Evolutionary conservation across 2,888 invertebrate species (phyloP), one percentile per base, ranked within the genome.

Genomic region (Caenorhabditis becei): DNA sequence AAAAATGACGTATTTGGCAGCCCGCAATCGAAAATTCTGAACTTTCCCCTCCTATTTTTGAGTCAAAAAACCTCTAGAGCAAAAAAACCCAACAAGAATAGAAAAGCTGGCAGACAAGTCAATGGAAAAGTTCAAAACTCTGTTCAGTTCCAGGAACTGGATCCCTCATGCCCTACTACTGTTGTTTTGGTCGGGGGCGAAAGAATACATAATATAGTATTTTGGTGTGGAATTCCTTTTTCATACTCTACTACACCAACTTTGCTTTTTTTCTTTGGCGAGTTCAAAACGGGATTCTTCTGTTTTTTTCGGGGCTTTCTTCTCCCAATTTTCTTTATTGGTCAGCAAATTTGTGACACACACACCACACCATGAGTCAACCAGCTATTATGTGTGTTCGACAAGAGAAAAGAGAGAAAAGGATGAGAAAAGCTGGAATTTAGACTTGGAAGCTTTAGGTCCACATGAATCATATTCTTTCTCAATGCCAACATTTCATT

Each of bases 351-450:
- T 51, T 24, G 51, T 18, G 53, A 23, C 10, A 10, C 3, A 16
- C 41, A 24, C 23, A 5, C 16, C 24, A 20, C 7, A 44, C 24
- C 20, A 26, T 71, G 72, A 72, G 63, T 72, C 72, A 65, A 65
- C 56, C 58, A 63, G 65, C 49, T 7, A 72, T 72, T 72, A 72
- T 65, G 16, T 61, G 16, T n/a, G 10, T 23, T n/a, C 5, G 18
- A 23, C n/a, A n/a, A 26, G 32, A 28, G 32, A 26, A 54, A n/a
- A n/a, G 18, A n/a, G 28, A 16, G 32, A 32, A 32, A 32, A 32
- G 32, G 10, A 32, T 32, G 32, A 32, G 32, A 32, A 41, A 7
- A 41, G 14, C 7, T 11, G 41, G 14, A 41, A n/a, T n/a, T n/a
- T n/a, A 41, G 41, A 41, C 7, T 14, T 41, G 41, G 14, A n/a